Evolutionary conservation across 1,140 invertebrate genomes (phyloP), one percentile per base, ranked within the genome.

Genomic region (Zophobas atratus): DNA sequence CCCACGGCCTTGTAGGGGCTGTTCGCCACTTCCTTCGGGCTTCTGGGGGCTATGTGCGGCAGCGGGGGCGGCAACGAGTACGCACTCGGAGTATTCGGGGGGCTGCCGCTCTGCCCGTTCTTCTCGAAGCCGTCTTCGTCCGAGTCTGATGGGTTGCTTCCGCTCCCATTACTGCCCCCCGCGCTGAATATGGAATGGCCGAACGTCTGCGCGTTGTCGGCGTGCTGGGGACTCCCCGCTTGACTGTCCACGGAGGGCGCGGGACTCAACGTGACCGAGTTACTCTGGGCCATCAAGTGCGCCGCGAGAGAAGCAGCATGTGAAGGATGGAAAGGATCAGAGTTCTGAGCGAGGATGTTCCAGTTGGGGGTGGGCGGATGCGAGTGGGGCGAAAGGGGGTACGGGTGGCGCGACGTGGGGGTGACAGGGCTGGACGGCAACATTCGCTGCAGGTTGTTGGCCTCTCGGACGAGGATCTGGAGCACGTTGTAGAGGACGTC

Each of bases 401-500:
- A 91, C n/a, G 91, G 91, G 70, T 93, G 93, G n/a, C 94, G 89
- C 35, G 92, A 92, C 48, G 94, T 95, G 0, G 96, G 95, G 0
- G 95, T 96, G 2, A 96, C 92, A 1, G 95, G 95, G 79, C 94
- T 95, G 70, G 92, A 94, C 1, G 95, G 95, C 63, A 96, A 87
- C 86, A 93, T 92, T 84, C 92, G 89, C 70, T 94, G 92, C 79
- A 94, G 84, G 81, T 93, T 89, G 70, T 90, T 93, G 53, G 93
- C 93, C 83, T 96, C 95, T 1, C 94, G 91, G 41, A 96, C 92
- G 5, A 98, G 88, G 88, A 97, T 93, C 81, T 96, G 94, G 33
- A 99, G 90, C 1, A 96, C 95, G 87, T 99, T 98, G 88, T 96
- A 96, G 70, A 99, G 88, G 3, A 99, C 93, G 85, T 98, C 97